Evolutionary conservation across 2,888 invertebrate genomes (phyloP), one percentile per base, ranked within the genome.

Genomic region (Synanthedon formicaeformis): DNA sequence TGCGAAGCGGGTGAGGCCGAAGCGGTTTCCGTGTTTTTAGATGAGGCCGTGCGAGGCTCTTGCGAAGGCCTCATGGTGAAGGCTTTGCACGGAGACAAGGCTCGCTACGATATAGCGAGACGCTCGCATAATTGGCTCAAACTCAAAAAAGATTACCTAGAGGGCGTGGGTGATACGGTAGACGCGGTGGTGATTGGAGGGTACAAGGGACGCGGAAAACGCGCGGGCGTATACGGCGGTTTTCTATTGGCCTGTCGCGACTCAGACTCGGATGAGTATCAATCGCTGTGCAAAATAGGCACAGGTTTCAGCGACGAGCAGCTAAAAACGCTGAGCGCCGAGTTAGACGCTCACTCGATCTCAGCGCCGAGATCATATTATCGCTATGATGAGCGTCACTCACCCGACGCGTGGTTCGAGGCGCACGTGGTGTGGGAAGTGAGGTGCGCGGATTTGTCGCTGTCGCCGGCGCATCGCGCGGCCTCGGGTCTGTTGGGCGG

Each of bases 61-160:
- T 99, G 99, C 82, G 99, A 99, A 88, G 99, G 99, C 1, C 89
- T 99, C 54, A 99, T 99, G 99, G 96, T 99, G 6, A 99, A 99
- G 88, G 96, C 98, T 0, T 83, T 99, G 52, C 91, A 93, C 62
- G 92, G 92, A 40, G 76, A 78, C 3, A 93, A 95, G 66, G 96
- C 99, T 0, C 94, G 95, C 0, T 99, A 99, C 80, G 99, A 99
- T 89, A 99, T 99, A 64, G 98, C 99, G 0, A 95, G 97, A 64
- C 88, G 99, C 45, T 96, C 96, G 0, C 91, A 92, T 59, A 97
- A 97, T 78, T 98, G 98, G 98, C 86, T 98, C 41, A 98, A 88
- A 85, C 80, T 99, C 54, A 99, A 99, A 79, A 99, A 99, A 73
- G 99, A 99, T 88, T 99, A 99, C 84, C 85, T 99, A 59, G 96